These are phyloP conservation scores for Halcyon leucocephala DNA, from an alignment of 2,797 vertebrate genomes.

Conservation along the genomic window DNA sequence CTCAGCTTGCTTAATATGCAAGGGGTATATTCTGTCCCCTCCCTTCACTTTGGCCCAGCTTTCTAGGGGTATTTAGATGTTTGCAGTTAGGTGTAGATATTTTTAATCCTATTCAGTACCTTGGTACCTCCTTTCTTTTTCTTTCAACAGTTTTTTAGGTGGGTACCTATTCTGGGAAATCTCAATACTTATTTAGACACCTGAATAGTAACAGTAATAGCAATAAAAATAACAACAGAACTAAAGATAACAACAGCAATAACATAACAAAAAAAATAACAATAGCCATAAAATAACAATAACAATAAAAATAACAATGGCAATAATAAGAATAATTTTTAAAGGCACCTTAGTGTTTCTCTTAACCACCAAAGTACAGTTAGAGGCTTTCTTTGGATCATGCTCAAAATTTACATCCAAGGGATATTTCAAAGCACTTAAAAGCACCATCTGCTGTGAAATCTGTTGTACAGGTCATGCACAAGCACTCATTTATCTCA, in stretches of 20 bases:
- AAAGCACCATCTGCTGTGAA: not conserved
- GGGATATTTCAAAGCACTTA: not conserved
- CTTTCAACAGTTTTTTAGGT: not conserved
- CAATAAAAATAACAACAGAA: not conserved
- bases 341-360: not conserved
- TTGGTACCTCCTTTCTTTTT: not conserved
- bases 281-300: not conserved
- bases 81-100: not conserved
- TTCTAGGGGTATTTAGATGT: not conserved
- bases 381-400: not conserved
- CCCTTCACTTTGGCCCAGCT: not conserved
- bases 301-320: not conserved
- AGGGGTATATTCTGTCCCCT: not conserved
- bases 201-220: not conserved
- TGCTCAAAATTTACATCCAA: not conserved
- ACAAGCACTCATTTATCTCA: not conserved
- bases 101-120: not conserved
- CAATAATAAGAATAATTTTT: not conserved
- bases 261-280: too few species aligned
- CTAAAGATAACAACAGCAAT: not conserved
- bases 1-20: not conserved
- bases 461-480: not conserved
- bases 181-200: not conserved
- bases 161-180: not conserved
- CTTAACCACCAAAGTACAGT: not conserved